phyloP scores from a whole-genome alignment of 2,113 vertebrate genomes.

The Psammodynastes pulverulentus region DNA sequence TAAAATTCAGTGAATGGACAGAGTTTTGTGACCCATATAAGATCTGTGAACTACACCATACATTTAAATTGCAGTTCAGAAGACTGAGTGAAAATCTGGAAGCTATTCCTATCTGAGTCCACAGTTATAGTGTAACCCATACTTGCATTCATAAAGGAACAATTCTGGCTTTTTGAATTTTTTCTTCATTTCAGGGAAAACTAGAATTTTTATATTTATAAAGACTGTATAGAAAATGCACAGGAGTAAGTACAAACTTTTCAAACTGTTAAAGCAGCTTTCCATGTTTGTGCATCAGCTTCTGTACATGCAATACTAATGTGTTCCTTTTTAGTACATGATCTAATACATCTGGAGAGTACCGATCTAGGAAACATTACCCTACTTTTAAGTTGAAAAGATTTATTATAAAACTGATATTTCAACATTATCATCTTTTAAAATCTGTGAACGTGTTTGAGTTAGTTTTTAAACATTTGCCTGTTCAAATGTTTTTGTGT shows the following conservation, averaged over 20 bases:
- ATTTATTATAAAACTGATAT: background rate
- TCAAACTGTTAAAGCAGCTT: background rate
- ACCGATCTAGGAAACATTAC: background rate
- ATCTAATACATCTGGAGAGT: background rate
- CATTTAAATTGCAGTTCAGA: background rate
- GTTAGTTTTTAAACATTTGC: slow-evolving; percentile 4
- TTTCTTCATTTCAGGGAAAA: background rate
- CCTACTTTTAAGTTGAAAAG: background rate
- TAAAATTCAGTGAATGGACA: background rate
- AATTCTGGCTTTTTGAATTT: background rate
- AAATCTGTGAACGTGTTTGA: background rate
- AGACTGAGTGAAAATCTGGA: background rate
- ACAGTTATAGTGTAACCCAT: background rate
- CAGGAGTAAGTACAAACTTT: background rate
- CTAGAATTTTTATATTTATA: background rate
- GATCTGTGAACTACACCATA: background rate
- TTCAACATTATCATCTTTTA: background rate
- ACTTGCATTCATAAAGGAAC: background rate
- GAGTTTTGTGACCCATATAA: background rate
- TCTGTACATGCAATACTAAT: background rate
- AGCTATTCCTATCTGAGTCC: background rate
- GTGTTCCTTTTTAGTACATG: background rate
- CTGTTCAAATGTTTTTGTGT: background rate
- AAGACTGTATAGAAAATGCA: background rate
- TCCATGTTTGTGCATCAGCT: background rate